phyloP scores from a whole-genome alignment of 2,888 invertebrate species.

The Amorpha juglandis region DNA sequence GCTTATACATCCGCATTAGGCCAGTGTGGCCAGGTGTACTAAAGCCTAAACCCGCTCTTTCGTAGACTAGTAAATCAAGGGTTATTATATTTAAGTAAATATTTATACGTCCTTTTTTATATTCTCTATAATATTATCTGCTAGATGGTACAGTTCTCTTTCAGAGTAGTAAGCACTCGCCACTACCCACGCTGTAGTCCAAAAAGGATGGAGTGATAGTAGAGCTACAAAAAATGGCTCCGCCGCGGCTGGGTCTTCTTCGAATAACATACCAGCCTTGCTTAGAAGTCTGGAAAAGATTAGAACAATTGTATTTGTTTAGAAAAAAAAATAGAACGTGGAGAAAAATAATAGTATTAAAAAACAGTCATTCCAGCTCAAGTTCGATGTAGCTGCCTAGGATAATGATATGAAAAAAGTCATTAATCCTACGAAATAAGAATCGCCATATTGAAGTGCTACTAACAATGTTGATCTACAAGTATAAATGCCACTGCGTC shows the following conservation, averaged over 20 bases:
- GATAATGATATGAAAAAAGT: too few species aligned
- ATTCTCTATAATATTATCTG: conserved; percentile 54
- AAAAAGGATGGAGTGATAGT: conserved; percentile 60
- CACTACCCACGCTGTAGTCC: conserved; percentile 58
- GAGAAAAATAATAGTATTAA: background rate
- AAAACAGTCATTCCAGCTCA: too few species aligned
- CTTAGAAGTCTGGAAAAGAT: conserved; percentile 58
- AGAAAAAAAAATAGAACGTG: background rate
- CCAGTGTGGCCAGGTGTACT: too few species aligned
- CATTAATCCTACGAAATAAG: too few species aligned
- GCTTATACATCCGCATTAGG: too few species aligned
- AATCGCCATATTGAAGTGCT: too few species aligned
- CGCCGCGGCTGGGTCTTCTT: conserved; percentile 58
- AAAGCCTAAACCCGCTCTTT: too few species aligned
- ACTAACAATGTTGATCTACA: too few species aligned
- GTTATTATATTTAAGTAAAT: too few species aligned
- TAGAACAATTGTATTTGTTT: background rate
- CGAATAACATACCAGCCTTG: conserved; percentile 63
- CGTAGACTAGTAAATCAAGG: too few species aligned
- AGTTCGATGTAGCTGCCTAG: too few species aligned
- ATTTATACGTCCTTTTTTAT: conserved; percentile 50
- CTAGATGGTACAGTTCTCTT: conserved; percentile 58
- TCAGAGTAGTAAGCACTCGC: conserved; percentile 62
- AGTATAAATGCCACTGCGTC: too few species aligned
- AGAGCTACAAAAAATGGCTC: conserved; percentile 69